Base-by-base conservation (phyloP, 2,888 invertebrate genomes). In the Cosmia pyralina region DNA sequence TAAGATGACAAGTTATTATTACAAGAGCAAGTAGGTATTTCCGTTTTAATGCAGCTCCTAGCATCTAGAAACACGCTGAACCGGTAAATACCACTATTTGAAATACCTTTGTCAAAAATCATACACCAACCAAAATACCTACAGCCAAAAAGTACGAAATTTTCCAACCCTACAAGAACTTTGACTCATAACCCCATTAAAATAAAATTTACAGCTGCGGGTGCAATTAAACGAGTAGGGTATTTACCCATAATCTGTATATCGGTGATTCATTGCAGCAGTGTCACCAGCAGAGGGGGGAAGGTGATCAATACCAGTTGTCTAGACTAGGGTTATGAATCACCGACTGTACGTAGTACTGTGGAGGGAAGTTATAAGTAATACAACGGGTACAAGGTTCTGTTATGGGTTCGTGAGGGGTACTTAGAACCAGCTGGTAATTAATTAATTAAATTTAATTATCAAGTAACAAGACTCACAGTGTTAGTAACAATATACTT, bases 201-300 rank as follows among this genome's bases (percentile, higher is more conserved):
- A 81, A 82, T 68, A 72, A 82, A 82, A 81, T 81, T 82, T 82
- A 79, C 75, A 82, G 82, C 82, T 62, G 64, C 59, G 69, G 82
- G 58, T 69, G 76, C 77, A 84, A 85, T 82, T 80, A 82, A 83
- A 81, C 77, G 79, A 69, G 34, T 64, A 68, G 72, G 74, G 72
- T 75, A 81, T 82, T 85, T 79, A 75, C 79, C 81, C 70, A 69
- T 83, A 81, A 81, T 73, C 76, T 81, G 72, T 82, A 83, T 83
- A 81, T 66, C 63, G 77, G 76, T 87, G 85, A 85, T 82, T 87
- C 87, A 87, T 80, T 62, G 82, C 72, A 6, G 57, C 57, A 62
- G 55, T 84, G 82, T 79, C 85, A 82, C 64, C 75, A 60, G 50
- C 79, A 84, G 58, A 60, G 65, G 74, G 66, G 71, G 70, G 67